A percentile compares a stretch with the other conserved stretches of the same genome.
phyloP scores from a whole-genome alignment of 2,888 invertebrate species.

The Andrena bucephala region DNA sequence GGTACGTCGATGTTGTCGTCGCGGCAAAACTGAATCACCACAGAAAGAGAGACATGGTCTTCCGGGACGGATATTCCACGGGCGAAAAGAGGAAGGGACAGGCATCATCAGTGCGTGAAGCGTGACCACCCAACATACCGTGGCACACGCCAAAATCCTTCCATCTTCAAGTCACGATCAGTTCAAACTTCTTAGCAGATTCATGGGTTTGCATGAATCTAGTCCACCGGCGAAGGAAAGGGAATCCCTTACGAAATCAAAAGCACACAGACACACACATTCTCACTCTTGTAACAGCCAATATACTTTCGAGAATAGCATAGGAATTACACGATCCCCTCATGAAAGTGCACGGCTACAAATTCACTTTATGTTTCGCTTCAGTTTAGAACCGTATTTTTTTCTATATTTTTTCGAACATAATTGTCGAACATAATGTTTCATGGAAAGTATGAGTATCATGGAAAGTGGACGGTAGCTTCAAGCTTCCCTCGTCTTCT shows the following conservation, averaged over 20 bases:
- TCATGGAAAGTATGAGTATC: slow-evolving; percentile 34
- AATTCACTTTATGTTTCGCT: neutral
- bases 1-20: slow-evolving; percentile 65
- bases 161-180: slow-evolving; percentile 41
- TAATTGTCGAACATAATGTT: neutral
- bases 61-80: slow-evolving; percentile 76
- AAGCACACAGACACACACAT: neutral
- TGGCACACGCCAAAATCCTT: slow-evolving; percentile 83
- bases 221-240: neutral
- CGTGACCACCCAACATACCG: slow-evolving; percentile 81
- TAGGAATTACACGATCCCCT: neutral
- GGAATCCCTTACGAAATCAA: slow-evolving; percentile 1
- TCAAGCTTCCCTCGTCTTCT: slow-evolving; percentile 47
- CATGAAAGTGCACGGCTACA: neutral
- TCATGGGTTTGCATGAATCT: slow-evolving; percentile 8
- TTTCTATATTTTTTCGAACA: neutral
- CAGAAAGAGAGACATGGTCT: slow-evolving; percentile 77
- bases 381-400: neutral
- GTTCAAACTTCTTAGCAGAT: slow-evolving; percentile 39
- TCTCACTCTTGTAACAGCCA: neutral
- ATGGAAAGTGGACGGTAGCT: slow-evolving; percentile 53
- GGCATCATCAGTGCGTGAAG: slow-evolving; percentile 84
- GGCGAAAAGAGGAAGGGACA: slow-evolving; percentile 83
- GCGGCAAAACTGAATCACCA: slow-evolving; percentile 68
- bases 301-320: neutral